phyloP scores from a whole-genome alignment of 37 sponge, comb jelly and placozoan species.

The Aplysina aerophoba region DNA sequence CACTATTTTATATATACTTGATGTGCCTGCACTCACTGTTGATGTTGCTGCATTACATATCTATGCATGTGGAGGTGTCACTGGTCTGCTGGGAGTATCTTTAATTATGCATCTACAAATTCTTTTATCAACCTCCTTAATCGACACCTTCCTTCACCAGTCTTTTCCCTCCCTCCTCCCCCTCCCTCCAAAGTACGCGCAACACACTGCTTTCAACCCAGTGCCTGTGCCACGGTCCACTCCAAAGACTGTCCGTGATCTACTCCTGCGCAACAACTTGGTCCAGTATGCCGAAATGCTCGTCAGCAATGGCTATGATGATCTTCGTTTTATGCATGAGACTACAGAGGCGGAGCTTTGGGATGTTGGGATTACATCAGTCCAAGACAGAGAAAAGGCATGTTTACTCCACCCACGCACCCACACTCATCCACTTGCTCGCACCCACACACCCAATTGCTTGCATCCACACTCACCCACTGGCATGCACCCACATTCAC shows the following conservation, averaged over 20 bases:
- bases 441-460: constrained; percentile 10
- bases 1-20: no score
- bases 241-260: constrained; percentile 30
- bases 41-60: no score
- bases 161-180: not conserved
- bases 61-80: no score
- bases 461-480: no score
- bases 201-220: not conserved
- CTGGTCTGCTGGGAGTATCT: no score
- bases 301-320: constrained; percentile 72
- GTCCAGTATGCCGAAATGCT: constrained; percentile 42
- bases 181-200: not conserved
- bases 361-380: constrained; percentile 45
- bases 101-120: not conserved
- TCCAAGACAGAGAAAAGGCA: constrained; percentile 57
- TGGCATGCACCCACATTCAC: constrained; percentile 23
- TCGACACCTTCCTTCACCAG: not conserved
- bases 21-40: no score
- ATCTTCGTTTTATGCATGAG: constrained; percentile 57
- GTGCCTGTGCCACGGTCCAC: constrained; percentile 8
- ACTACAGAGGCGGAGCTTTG: constrained; percentile 50
- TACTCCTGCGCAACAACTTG: constrained; percentile 41
- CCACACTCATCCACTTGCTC: constrained; percentile 12
- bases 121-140: not conserved
- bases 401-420: constrained; percentile 6